Conservation (phyloP, 2,797 vertebrate species). For the Podargus strigoides region DNA sequence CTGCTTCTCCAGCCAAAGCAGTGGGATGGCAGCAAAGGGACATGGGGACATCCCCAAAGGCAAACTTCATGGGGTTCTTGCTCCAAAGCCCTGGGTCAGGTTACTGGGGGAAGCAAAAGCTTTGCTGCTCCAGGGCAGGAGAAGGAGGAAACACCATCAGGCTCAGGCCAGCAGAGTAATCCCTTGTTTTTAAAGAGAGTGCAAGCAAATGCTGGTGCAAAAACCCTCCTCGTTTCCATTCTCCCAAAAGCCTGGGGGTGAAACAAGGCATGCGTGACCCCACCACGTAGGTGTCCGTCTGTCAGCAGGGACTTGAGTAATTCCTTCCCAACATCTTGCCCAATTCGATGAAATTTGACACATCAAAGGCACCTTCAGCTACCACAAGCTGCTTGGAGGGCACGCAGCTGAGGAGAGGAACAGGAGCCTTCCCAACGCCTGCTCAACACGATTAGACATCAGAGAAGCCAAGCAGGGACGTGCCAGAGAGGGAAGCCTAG, state of each 20-base stretch:
- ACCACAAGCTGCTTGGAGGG: background rate
- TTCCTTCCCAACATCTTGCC: background rate
- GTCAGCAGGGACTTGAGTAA: background rate
- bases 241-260: background rate
- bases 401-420: background rate
- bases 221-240: background rate
- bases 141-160: background rate
- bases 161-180: background rate
- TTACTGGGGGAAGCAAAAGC: background rate
- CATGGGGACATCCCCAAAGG: background rate
- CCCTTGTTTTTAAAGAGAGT: background rate
- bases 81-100: background rate
- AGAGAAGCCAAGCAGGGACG: background rate
- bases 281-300: background rate
- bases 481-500: background rate
- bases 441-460: background rate
- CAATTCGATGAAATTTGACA: background rate
- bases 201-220: background rate
- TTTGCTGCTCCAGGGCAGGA: background rate
- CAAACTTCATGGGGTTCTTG: too few relatives aligned
- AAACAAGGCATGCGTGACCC: background rate
- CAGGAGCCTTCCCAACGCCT: background rate
- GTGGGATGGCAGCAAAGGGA: background rate
- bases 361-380: background rate
- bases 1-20: fast-evolving